A percentile compares a stretch with the other conserved stretches of the same genome.
These are phyloP conservation scores for Tragulus kanchil DNA, from an alignment of 2,113 vertebrate genomes.

Conservation along the genomic window DNA sequence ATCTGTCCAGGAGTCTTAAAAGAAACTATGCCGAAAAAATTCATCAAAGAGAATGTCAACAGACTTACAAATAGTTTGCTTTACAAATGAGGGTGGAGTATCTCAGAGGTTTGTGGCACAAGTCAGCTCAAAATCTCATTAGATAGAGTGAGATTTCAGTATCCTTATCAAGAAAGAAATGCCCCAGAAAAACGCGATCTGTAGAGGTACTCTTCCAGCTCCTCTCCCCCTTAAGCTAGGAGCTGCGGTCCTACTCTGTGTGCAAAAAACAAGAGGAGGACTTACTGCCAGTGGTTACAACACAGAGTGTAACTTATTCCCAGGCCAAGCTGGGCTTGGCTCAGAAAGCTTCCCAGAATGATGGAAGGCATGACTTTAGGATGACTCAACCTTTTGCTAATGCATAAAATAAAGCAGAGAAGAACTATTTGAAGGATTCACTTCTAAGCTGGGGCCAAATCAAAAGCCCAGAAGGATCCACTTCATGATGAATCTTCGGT, in stretches of 20 bases:
- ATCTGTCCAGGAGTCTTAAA: slow-evolving; percentile 69
- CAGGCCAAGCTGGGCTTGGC: slow-evolving; percentile 76
- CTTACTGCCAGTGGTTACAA: slow-evolving; percentile 72
- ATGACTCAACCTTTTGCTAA: slow-evolving; percentile 81
- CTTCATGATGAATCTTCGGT: slow-evolving; percentile 54
- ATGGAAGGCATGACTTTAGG: slow-evolving; percentile 81
- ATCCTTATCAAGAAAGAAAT: slow-evolving; percentile 59
- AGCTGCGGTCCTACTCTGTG: slow-evolving; percentile 68
- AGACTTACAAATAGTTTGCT: slow-evolving; percentile 77
- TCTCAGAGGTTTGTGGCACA: slow-evolving; percentile 65
- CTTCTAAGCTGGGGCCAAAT: slow-evolving; percentile 61
- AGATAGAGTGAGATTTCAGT: slow-evolving; percentile 43
- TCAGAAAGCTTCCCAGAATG: slow-evolving; percentile 77
- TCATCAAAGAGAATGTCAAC: slow-evolving; percentile 85
- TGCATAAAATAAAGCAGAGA: slow-evolving; percentile 80
- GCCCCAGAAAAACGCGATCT: slow-evolving; percentile 60
- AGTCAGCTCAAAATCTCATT: slow-evolving; percentile 68
- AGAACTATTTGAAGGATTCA: slow-evolving; percentile 74
- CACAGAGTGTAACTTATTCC: slow-evolving; percentile 76
- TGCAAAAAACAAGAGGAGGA: slow-evolving; percentile 47
- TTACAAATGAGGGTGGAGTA: slow-evolving; percentile 78
- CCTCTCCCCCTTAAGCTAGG: background rate
- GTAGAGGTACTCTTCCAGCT: slow-evolving; percentile 6
- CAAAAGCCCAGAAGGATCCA: slow-evolving; percentile 64
- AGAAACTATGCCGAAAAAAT: slow-evolving; percentile 83